These are phyloP conservation scores for Myotis lucifugus DNA, from an alignment of 2,113 vertebrate species.

Conservation along the genomic window DNA sequence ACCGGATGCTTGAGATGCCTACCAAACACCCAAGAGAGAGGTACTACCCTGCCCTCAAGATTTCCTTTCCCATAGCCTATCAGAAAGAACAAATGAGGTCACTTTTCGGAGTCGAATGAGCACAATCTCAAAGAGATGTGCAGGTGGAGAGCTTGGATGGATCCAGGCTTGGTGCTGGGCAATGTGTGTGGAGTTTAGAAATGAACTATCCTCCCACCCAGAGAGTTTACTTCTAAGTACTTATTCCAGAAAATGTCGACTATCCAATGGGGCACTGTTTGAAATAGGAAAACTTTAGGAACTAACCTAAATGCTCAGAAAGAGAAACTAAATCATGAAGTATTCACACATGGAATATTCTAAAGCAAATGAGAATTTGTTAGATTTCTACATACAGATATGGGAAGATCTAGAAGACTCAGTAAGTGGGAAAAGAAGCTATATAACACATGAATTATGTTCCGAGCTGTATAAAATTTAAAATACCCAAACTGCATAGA, in stretches of 20 bases:
- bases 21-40: background rate
- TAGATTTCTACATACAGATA: background rate
- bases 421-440: background rate
- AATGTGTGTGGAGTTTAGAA: background rate
- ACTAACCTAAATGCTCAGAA: background rate
- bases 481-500: background rate
- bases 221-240: background rate
- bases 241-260: background rate
- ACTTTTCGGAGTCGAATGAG: background rate
- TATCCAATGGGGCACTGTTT: background rate
- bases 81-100: background rate
- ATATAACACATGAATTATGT: background rate
- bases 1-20: background rate
- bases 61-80: background rate
- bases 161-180: background rate
- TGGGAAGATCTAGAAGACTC: background rate
- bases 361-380: background rate
- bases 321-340: background rate
- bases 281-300: background rate
- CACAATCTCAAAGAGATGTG: background rate
- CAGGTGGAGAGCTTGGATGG: background rate
- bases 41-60: background rate
- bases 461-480: background rate
- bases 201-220: background rate
- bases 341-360: background rate